A percentile compares a stretch with the other conserved stretches of the same genome.
Evolutionary conservation across 2,113 vertebrate genomes (phyloP).

Genomic region (Larimichthys crocea): DNA sequence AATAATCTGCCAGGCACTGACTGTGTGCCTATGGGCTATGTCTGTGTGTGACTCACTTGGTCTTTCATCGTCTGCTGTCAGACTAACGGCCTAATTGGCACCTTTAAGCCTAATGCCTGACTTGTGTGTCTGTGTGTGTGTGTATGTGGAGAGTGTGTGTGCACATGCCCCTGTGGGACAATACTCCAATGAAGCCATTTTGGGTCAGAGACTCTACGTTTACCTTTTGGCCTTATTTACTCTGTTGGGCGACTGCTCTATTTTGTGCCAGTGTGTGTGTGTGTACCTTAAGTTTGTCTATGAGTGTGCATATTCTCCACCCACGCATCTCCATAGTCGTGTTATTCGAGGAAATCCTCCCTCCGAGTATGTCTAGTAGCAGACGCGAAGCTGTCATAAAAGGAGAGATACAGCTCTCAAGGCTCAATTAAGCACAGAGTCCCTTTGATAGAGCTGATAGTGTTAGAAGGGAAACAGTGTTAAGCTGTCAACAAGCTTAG

Average conservation of each 20-base stretch:
- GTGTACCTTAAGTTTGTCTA: conserved; percentile 49
- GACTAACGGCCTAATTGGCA: conserved; percentile 62
- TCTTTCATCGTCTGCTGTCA: conserved; percentile 49
- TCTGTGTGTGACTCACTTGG: conserved; percentile 2
- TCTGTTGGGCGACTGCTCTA: conserved; percentile 47
- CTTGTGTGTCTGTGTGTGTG: neutral
- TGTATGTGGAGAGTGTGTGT: neutral
- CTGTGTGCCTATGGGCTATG: neutral
- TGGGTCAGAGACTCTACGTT: conserved; percentile 47
- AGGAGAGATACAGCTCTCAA: conserved; percentile 52
- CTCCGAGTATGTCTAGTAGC: conserved; percentile 52
- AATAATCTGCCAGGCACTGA: conserved; percentile 3
- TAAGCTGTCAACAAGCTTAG: conserved; percentile 61
- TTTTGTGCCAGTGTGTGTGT: conserved; percentile 43
- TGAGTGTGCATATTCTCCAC: conserved; percentile 60
- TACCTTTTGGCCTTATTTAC: conserved; percentile 53
- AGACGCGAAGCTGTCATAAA: conserved; percentile 60
- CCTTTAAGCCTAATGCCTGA: conserved; percentile 31
- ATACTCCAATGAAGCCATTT: conserved; percentile 68
- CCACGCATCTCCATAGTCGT: conserved; percentile 58
- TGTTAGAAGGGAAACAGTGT: conserved; percentile 51
- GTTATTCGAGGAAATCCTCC: conserved; percentile 72
- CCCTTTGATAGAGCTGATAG: conserved; percentile 57
- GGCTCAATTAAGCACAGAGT: conserved; percentile 65
- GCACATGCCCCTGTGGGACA: conserved; percentile 34